Conservation (phyloP, 2,888 invertebrate species). For the Horisme vitalbata region DNA sequence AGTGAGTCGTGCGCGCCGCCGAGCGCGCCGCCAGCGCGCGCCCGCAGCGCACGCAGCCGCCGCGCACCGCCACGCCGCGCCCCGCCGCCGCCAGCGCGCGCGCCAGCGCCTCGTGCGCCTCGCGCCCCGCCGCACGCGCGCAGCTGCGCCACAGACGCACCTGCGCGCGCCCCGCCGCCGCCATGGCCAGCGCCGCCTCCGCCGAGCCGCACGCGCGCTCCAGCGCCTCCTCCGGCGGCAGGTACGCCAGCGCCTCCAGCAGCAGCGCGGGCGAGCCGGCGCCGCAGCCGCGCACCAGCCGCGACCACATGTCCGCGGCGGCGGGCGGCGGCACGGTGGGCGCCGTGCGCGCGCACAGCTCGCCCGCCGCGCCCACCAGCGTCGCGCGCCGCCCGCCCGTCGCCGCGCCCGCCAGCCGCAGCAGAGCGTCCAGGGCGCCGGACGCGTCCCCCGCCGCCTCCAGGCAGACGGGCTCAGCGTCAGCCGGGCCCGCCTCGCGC, state of each 20-base stretch:
- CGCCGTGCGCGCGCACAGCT: slow-evolving; percentile 56
- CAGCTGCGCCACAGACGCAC: slow-evolving; percentile 45
- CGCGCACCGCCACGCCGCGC: slow-evolving; percentile 59
- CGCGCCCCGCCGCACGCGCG: slow-evolving; percentile 47
- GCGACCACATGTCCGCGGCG: slow-evolving; percentile 56
- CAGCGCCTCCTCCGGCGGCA: slow-evolving; percentile 57
- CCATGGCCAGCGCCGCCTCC: slow-evolving; percentile 47
- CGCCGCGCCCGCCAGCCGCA: slow-evolving; percentile 44
- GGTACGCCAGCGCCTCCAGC: slow-evolving; percentile 59
- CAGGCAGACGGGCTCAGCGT: slow-evolving; percentile 66
- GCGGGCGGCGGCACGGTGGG: slow-evolving; percentile 50
- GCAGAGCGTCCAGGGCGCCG: slow-evolving; percentile 60
- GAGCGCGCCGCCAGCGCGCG: slow-evolving; percentile 42
- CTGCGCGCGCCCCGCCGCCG: slow-evolving; percentile 44
- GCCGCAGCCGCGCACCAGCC: slow-evolving; percentile 46
- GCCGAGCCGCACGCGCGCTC: slow-evolving; percentile 47
- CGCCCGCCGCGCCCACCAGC: slow-evolving; percentile 50
- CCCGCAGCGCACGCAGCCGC: slow-evolving; percentile 57
- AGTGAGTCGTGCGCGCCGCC: slow-evolving; percentile 58
- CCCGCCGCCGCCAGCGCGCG: slow-evolving; percentile 55
- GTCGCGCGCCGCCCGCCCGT: slow-evolving; percentile 31
- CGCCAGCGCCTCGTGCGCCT: slow-evolving; percentile 56
- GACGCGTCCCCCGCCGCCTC: slow-evolving; percentile 68
- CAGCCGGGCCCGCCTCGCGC: slow-evolving; percentile 49
- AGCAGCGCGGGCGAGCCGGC: slow-evolving; percentile 50